Conservation (phyloP, 2,888 invertebrate species). For the Campoplex capitator region DNA sequence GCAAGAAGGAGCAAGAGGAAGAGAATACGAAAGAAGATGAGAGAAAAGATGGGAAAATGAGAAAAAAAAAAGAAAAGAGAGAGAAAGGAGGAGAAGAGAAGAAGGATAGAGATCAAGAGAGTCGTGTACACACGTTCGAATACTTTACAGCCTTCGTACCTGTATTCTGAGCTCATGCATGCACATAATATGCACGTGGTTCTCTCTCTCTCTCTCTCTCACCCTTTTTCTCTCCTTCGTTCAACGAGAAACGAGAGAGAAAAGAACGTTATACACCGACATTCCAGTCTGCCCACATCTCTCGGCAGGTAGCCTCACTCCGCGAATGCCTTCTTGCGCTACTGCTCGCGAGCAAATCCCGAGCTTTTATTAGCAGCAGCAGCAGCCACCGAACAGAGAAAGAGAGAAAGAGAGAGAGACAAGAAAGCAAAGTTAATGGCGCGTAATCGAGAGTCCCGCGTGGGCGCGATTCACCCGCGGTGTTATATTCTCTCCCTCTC, state of each 20-base stretch:
- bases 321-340: constrained; percentile 62
- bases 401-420: constrained; percentile 3
- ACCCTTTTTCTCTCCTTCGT: constrained; percentile 40
- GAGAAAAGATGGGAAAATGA: background rate
- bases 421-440: constrained; percentile 70
- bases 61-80: background rate
- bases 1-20: background rate
- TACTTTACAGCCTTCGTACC: constrained; percentile 59
- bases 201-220: constrained; percentile 24
- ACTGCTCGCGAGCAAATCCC: constrained; percentile 53
- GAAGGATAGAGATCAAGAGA: constrained; percentile 25
- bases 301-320: constrained; percentile 75
- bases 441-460: constrained; percentile 71
- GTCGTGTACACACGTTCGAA: constrained; percentile 46
- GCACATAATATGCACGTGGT: constrained; percentile 62
- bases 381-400: constrained; percentile 42
- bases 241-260: constrained; percentile 46
- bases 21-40: background rate
- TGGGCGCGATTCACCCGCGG: constrained; percentile 69
- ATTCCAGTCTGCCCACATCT: constrained; percentile 76
- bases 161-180: constrained; percentile 56
- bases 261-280: constrained; percentile 62
- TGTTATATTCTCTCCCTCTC: constrained; percentile 6
- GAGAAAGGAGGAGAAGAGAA: background rate
- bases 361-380: constrained; percentile 51